Conservation (phyloP, 2,797 vertebrate species). For the Sebastolobus alascanus region DNA sequence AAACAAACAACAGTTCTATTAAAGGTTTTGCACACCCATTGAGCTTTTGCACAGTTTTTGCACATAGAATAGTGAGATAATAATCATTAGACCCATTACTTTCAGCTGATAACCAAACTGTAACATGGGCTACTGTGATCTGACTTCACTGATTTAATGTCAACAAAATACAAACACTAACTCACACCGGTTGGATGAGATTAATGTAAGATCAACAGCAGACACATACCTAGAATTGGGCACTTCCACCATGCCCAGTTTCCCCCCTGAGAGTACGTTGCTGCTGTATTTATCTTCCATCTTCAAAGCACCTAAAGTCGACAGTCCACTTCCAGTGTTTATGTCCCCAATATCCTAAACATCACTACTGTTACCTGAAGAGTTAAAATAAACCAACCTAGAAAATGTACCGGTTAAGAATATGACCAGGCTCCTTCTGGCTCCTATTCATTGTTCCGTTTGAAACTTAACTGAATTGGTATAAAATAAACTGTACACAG, state of each 20-base stretch:
- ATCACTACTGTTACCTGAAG: constrained; percentile 30
- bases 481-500: constrained; percentile 1
- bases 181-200: background rate
- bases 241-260: constrained; percentile 93
- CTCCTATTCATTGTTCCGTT: background rate
- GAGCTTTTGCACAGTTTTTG: too few species aligned
- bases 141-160: background rate
- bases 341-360: constrained; percentile 17
- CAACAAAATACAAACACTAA: background rate
- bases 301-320: constrained; percentile 5
- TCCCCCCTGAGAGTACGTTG: constrained; percentile 90
- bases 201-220: accelerated
- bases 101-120: background rate
- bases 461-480: accelerated
- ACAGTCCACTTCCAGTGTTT: constrained; percentile 7
- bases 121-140: background rate
- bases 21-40: too few species aligned
- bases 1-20: background rate
- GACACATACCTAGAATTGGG: constrained; percentile 90
- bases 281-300: constrained; percentile 97
- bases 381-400: background rate
- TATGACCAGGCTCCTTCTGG: background rate
- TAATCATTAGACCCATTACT: background rate
- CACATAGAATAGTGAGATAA: background rate
- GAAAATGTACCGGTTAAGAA: background rate